phyloP scores from a whole-genome alignment of 2,113 vertebrate genomes.

The Scopus umbretta region DNA sequence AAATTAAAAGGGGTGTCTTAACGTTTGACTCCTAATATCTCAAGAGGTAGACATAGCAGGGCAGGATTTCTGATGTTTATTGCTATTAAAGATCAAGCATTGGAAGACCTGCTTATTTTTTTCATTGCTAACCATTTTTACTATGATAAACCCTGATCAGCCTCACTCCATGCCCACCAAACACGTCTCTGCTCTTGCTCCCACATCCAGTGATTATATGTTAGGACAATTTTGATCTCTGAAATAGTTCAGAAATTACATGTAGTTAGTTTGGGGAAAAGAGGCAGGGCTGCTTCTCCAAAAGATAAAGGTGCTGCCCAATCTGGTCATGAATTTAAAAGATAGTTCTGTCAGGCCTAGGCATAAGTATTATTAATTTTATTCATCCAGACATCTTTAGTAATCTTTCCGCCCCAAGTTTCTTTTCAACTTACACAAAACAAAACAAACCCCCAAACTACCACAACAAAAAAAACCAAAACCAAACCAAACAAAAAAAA shows the following conservation, averaged over 20 bases:
- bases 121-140: not conserved
- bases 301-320: not conserved
- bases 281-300: not conserved
- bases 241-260: not conserved
- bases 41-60: not conserved
- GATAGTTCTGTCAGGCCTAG: not conserved
- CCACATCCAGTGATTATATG: not conserved
- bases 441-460: not conserved
- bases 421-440: not conserved
- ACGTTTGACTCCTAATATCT: not conserved
- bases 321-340: not conserved
- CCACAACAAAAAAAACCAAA: not conserved
- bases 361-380: not conserved
- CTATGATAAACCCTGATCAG: not conserved
- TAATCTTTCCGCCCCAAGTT: not conserved
- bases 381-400: not conserved
- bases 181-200: not conserved
- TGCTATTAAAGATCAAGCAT: not conserved
- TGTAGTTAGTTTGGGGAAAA: not conserved
- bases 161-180: not conserved
- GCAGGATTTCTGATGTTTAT: not conserved
- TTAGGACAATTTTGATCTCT: not conserved
- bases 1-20: not conserved
- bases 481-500: not conserved
- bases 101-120: not conserved